Evolutionary conservation across 2,797 vertebrate species (phyloP), one percentile per base, ranked within the genome.

Genomic region (Rousettus madagascariensis): DNA sequence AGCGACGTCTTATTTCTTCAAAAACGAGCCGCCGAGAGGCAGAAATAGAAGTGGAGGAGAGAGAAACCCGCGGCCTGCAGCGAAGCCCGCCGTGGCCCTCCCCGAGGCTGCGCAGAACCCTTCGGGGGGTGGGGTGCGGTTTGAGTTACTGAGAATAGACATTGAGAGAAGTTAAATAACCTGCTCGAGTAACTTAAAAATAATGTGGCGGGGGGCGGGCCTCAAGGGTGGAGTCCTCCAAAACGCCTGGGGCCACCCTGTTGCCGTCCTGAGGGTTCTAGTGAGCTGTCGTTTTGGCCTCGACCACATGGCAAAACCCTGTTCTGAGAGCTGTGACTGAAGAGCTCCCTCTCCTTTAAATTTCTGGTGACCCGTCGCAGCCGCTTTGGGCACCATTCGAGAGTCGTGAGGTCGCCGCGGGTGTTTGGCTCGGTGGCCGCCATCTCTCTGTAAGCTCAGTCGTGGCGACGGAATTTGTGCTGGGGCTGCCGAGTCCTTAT

Each of bases 401-500:
- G 3, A 26, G 41, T 33, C 8, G 22, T 0, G 3, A 15, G 22
- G 26, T 0, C 7, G 13, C 20, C 46, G 2, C 0, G 1, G 43
- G 17, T 16, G 6, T 1, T 38, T 13, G 2, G 41, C 51, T 2
- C 4, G 0, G 16, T 8, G 87, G 28, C 49, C 7, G n/a, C 83
- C 19, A 2, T 7, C 15, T 6, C 17, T 63, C 51, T 15, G 30
- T 46, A 0, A 20, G 57, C 9, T 1, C 8, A 2, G 17, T 5
- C 11, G 6, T 0, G 3, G 33, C 9, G 30, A 36, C 3, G 24
- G 1, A 28, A 6, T 49, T 49, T 22, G 12, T 9, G 20, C 19
- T 6, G 9, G 8, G 19, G 22, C 24, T 4, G 6, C 30, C 3
- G 0, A 6, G 53, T 91, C 36, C 61, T n/a, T 0, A 4, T 0